Conservation (phyloP, 1,140 invertebrate species). For the Bradynema listronoti region DNA sequence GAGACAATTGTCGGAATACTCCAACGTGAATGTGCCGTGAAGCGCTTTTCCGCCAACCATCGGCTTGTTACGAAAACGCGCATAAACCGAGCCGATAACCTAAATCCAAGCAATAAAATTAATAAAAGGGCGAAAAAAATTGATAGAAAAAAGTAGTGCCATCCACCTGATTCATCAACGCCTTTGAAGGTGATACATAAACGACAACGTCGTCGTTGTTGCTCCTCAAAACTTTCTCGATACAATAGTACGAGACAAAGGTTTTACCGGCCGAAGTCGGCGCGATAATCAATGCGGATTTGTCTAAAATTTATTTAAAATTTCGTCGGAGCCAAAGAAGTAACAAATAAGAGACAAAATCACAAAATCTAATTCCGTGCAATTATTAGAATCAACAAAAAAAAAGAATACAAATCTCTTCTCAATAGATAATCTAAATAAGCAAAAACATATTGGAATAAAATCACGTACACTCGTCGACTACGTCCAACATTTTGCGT, state of each 20-base stretch:
- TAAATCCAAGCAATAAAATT: constrained; percentile 15
- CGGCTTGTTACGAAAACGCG: constrained; percentile 55
- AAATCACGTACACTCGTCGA: constrained; percentile 43
- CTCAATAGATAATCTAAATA: no score
- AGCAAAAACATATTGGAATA: background rate
- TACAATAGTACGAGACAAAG: constrained; percentile 58
- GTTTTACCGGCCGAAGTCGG: constrained; percentile 58
- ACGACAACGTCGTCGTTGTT: constrained; percentile 56
- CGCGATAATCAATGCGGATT: constrained; percentile 57
- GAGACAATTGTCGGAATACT: constrained; percentile 46
- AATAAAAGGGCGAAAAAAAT: constrained; percentile 2
- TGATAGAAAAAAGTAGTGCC: no score
- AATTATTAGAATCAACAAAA: no score
- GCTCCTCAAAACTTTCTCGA: constrained; percentile 53
- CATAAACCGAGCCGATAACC: constrained; percentile 57
- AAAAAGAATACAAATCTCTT: no score
- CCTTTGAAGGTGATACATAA: constrained; percentile 57
- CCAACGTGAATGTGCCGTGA: constrained; percentile 50
- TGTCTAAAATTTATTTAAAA: constrained; percentile 45
- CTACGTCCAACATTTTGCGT: constrained; percentile 54
- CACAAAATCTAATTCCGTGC: no score
- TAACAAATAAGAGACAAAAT: no score
- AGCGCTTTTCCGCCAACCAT: constrained; percentile 46
- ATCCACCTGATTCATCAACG: constrained; percentile 57
- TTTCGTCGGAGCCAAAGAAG: no score